Evolutionary conservation across 1,140 invertebrate genomes (phyloP).

Genomic region (Calephelis nemesis): DNA sequence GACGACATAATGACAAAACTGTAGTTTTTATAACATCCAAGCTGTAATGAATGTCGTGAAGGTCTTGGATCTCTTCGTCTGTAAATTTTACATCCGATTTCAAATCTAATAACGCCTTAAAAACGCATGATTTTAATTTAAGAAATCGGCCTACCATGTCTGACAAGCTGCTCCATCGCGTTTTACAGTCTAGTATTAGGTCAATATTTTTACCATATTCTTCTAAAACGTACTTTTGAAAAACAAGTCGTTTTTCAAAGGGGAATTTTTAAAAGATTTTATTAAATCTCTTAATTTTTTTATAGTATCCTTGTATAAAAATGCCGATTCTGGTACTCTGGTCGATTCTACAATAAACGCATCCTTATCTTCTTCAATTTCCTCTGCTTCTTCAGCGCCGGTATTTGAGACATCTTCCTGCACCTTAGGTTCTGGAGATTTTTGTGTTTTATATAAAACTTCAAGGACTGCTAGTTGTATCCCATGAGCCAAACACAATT

Average conservation of each 20-base stretch:
- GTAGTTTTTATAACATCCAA: conserved; percentile 23
- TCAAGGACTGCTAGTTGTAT: too few relatives aligned
- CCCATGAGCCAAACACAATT: too few relatives aligned
- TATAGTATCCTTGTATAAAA: too few relatives aligned
- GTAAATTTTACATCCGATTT: conserved; percentile 8
- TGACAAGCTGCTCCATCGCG: conserved; percentile 18
- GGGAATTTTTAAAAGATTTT: neutral
- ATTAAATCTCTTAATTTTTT: too few relatives aligned
- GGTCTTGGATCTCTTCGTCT: conserved; percentile 12
- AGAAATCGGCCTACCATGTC: conserved; percentile 23
- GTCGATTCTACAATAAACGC: too few relatives aligned
- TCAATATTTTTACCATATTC: conserved; percentile 20
- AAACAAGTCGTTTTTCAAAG: conserved; percentile 15
- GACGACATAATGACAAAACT: conserved; percentile 12
- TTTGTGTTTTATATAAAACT: too few relatives aligned
- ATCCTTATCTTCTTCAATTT: too few relatives aligned
- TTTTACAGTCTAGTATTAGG: conserved; percentile 21
- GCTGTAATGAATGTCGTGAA: conserved; percentile 20
- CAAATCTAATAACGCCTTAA: conserved; percentile 12
- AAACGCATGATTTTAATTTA: conserved; percentile 17
- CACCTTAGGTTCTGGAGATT: too few relatives aligned
- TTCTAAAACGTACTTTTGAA: conserved; percentile 16
- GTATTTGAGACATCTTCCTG: too few relatives aligned
- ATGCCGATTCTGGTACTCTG: too few relatives aligned
- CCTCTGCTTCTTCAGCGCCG: too few relatives aligned